Evolutionary conservation across 2,888 invertebrate species (phyloP).

Genomic region (Acronicta aceris): DNA sequence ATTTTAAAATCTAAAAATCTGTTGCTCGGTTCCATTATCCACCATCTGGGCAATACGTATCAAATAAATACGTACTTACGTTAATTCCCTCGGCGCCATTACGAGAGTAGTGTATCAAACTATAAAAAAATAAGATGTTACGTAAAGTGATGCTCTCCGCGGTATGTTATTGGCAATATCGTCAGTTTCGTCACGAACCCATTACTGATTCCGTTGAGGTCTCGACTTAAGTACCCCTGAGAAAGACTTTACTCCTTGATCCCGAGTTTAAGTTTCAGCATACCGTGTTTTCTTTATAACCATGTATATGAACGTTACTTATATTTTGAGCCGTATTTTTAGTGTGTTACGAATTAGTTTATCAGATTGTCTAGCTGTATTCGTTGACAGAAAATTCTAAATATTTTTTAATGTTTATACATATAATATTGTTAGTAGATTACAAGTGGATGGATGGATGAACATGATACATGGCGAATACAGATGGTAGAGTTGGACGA

Average conservation of each 20-base stretch:
- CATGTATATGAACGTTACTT: conserved; percentile 42
- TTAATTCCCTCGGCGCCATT: conserved; percentile 23
- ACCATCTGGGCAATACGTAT: conserved; percentile 2
- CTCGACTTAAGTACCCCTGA: conserved; percentile 76
- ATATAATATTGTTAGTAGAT: no score
- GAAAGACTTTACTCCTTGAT: conserved; percentile 75
- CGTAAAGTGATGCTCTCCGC: conserved; percentile 45
- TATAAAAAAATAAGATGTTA: conserved; percentile 52
- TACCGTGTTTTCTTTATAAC: conserved; percentile 39
- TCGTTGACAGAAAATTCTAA: no score
- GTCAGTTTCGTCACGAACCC: conserved; percentile 77
- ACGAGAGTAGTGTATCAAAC: conserved; percentile 27
- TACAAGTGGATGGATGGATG: no score
- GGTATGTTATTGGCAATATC: conserved; percentile 65
- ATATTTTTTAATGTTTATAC: no score
- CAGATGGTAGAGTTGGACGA: no score
- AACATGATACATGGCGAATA: no score
- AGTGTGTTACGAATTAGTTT: conserved; percentile 1
- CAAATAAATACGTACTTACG: conserved; percentile 31
- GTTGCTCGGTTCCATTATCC: not conserved
- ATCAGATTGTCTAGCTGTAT: no score
- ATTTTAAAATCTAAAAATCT: no score
- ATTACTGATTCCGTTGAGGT: conserved; percentile 79
- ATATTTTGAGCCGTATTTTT: conserved; percentile 34
- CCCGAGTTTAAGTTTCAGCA: conserved; percentile 67